These are phyloP conservation scores for Elachura formosa DNA, from an alignment of 2,113 vertebrate genomes.

Conservation along the genomic window DNA sequence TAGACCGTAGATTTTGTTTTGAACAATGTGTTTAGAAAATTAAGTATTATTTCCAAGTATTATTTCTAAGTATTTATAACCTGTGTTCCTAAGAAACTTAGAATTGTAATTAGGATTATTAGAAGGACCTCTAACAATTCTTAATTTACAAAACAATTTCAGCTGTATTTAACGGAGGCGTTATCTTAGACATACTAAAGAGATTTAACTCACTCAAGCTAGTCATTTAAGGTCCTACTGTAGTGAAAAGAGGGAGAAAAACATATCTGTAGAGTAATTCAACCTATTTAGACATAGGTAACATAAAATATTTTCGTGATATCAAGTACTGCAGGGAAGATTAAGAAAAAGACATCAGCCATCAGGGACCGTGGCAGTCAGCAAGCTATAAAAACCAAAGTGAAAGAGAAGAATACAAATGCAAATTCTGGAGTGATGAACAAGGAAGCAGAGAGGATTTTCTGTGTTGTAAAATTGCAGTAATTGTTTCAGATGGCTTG, in stretches of 20 bases:
- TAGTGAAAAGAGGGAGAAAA: not conserved
- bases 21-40: not conserved
- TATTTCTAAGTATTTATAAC: not conserved
- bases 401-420: slow-evolving; percentile 14
- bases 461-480: not conserved
- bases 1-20: not conserved
- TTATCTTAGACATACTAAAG: not conserved
- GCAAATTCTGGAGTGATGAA: slow-evolving; percentile 5
- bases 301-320: not conserved
- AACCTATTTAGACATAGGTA: not conserved
- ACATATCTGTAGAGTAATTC: not conserved
- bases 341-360: not conserved
- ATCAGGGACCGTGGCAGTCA: not conserved
- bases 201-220: not conserved
- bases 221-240: not conserved
- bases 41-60: not conserved
- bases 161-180: not conserved
- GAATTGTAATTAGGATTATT: not conserved
- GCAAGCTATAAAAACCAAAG: slow-evolving; percentile 18
- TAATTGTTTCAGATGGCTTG: slow-evolving; percentile 31
- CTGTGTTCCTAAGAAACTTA: not conserved
- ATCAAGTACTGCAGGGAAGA: not conserved
- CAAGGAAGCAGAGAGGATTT: slow-evolving; percentile 18
- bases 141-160: not conserved
- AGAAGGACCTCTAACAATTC: not conserved